Base-by-base conservation (phyloP, 2,113 vertebrate species). In the Cephalopholis sonnerati region DNA sequence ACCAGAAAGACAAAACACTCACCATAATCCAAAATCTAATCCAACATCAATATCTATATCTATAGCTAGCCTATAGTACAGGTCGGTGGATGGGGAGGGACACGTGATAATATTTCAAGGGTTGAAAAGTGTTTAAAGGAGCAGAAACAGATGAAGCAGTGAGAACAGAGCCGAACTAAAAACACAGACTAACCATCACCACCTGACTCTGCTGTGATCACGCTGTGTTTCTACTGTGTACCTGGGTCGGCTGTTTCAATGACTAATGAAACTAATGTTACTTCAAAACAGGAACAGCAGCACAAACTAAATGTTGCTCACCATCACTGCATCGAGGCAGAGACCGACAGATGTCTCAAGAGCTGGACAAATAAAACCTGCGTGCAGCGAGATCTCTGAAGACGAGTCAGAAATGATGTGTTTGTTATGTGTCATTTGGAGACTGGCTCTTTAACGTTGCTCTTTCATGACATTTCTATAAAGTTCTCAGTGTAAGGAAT, bases 101-200 rank as follows among this genome's bases (percentile, higher is more conserved):
- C 32, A 36, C 32, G 32, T 87, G 92, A 93, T 68, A 94, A 78
- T 83, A 77, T 75, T 83, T 84, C 91, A 85, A 89, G 64, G 36
- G 50, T 93, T 91, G 69, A 89, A 88, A 82, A 65, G 53, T 64
- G 9, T 70, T 91, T 91, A 81, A 90, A 83, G 80, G 18, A 87
- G 83, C 61, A 74, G 44, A 74, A 27, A 48, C 54, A 77, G 29
- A 3, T 5, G 81, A 76, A 68, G 10, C 18, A 24, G 29, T 20
- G 58, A 79, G 27, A 73, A 58, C 17, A 50, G 17, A 71, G 12
- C 25, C 16, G 24, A 59, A 5, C 27, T 32, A 16, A 41, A 36
- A 36, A 36, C 32, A 36, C 32, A 36, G 32, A 15, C 25, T 27
- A 27, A 7, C 22, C 53, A 22, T 36, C 32, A 36, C 32, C 32